Conservation (phyloP, 2,113 vertebrate species). For the Trematocara macrostoma region DNA sequence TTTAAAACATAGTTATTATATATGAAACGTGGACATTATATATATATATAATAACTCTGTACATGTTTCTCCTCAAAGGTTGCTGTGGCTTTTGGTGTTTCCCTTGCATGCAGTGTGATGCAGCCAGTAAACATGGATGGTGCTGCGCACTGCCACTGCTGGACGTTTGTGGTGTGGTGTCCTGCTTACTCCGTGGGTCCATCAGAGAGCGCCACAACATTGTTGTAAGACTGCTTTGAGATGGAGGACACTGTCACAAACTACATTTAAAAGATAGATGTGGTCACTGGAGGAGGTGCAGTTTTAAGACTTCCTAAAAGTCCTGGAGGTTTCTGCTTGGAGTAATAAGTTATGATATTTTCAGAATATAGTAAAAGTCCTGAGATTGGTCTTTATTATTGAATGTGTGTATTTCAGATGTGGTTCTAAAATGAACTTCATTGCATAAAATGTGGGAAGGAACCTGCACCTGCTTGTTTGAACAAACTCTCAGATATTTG, state of each 20-base stretch:
- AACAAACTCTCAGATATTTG: not conserved
- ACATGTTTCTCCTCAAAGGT: not conserved
- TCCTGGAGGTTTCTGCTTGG: not conserved
- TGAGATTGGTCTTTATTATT: not conserved
- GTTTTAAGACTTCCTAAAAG: not conserved
- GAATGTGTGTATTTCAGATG: not conserved
- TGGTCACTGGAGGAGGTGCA: fast-evolving
- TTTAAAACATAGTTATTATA: not conserved
- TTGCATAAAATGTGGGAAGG: not conserved
- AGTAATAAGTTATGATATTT: not conserved
- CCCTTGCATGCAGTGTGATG: not conserved
- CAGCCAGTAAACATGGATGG: not conserved
- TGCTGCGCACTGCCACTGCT: not conserved
- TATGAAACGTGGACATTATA: not conserved
- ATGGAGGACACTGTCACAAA: not conserved
- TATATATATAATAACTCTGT: fast-evolving
- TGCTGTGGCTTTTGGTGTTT: not conserved
- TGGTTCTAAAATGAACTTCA: not conserved
- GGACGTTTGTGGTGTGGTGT: not conserved
- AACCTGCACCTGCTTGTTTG: not conserved
- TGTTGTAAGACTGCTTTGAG: not conserved
- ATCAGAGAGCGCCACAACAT: not conserved
- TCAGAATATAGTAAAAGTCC: not conserved
- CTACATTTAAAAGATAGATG: not conserved
- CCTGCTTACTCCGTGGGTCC: not conserved